These are phyloP conservation scores for Oncorhynchus masou DNA, from an alignment of 2,113 vertebrate genomes.

Conservation along the genomic window DNA sequence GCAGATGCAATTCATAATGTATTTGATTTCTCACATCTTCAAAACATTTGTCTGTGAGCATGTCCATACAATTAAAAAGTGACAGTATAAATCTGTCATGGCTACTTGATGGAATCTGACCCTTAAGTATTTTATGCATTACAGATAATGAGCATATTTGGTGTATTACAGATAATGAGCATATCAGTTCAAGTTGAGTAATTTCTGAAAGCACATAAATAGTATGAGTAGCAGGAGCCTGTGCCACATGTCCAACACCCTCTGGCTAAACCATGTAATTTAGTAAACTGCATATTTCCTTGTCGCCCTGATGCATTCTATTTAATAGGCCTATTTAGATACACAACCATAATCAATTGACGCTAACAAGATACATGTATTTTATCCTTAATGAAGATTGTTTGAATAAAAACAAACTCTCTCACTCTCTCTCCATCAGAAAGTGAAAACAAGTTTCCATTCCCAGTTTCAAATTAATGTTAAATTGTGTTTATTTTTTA, in stretches of 20 bases:
- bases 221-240: conserved; percentile 28
- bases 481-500: not conserved
- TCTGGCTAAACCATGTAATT: conserved; percentile 29
- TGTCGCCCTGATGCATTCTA: not conserved
- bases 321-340: too few relatives aligned
- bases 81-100: conserved; percentile 36
- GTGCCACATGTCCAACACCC: conserved; percentile 35
- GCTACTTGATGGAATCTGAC: conserved; percentile 20
- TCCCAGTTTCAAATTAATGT: not conserved
- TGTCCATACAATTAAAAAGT: conserved; percentile 13
- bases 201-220: conserved; percentile 37
- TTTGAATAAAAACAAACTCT: not conserved
- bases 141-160: conserved; percentile 41
- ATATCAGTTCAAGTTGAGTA: conserved; percentile 46
- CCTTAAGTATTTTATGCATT: conserved; percentile 37
- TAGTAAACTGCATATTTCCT: not conserved
- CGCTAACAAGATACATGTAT: not conserved
- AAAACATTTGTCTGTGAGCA: not conserved
- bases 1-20: not conserved
- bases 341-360: too few relatives aligned
- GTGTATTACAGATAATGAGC: conserved; percentile 48
- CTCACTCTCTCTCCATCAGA: not conserved
- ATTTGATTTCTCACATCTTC: not conserved
- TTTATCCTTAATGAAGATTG: not conserved
- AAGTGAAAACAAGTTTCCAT: not conserved